Conservation (phyloP, 2,888 invertebrate genomes). For the Lasioglossum marginatum region DNA sequence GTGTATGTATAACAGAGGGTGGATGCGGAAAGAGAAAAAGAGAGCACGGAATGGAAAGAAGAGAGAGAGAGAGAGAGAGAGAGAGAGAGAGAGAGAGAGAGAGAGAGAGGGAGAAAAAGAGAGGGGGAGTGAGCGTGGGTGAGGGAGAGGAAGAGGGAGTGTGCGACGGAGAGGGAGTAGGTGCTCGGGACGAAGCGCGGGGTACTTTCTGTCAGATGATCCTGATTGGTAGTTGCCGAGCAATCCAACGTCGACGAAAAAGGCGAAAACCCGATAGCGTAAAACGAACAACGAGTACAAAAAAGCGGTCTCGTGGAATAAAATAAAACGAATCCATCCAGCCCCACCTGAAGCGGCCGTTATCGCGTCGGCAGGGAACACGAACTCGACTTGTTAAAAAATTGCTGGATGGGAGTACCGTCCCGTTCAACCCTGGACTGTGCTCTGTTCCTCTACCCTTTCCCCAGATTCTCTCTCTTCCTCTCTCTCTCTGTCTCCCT, state of each 20-base stretch:
- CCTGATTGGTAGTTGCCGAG: conserved; percentile 84
- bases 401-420: conserved; percentile 62
- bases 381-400: conserved; percentile 73
- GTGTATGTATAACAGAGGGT: conserved; percentile 19
- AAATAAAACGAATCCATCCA: conserved; percentile 68
- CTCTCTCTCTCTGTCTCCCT: not conserved
- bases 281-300: conserved; percentile 71
- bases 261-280: conserved; percentile 70
- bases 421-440: conserved; percentile 36
- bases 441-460: not conserved
- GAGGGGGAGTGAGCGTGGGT: conserved; percentile 4
- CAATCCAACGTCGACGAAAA: conserved; percentile 78
- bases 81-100: not conserved
- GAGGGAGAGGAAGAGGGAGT: conserved; percentile 54
- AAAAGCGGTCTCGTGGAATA: conserved; percentile 69
- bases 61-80: conserved; percentile 20
- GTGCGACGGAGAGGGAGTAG: conserved; percentile 35
- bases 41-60: conserved; percentile 30
- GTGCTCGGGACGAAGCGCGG: conserved; percentile 69
- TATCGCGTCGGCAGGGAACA: conserved; percentile 66
- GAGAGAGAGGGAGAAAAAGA: not conserved
- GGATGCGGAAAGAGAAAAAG: conserved; percentile 29
- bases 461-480: not conserved
- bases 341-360: conserved; percentile 58
- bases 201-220: conserved; percentile 82